Evolutionary conservation across 2,888 invertebrate species (phyloP).

Genomic region (Rapana venosa): DNA sequence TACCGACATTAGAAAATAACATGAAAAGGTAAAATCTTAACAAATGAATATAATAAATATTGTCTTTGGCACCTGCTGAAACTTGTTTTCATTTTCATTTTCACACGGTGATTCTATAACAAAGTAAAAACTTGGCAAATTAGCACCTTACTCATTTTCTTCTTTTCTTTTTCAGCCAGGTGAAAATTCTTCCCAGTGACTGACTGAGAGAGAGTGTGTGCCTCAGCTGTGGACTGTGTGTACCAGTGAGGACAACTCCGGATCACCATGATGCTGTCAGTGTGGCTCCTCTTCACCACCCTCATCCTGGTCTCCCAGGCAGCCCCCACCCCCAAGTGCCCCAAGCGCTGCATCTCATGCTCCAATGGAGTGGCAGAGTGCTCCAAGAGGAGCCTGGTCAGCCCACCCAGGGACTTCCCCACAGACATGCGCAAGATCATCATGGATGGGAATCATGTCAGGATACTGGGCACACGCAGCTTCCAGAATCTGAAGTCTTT

Average conservation of each 20-base stretch:
- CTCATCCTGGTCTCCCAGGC: neutral
- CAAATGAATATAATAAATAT: too few relatives aligned
- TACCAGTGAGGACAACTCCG: too few relatives aligned
- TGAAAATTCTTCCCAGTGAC: neutral
- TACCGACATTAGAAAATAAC: too few relatives aligned
- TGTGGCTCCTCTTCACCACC: neutral
- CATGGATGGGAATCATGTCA: conserved; percentile 62
- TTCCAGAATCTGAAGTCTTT: conserved; percentile 83
- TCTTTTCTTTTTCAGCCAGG: neutral
- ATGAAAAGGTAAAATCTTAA: too few relatives aligned
- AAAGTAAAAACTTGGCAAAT: neutral
- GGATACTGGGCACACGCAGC: conserved; percentile 51
- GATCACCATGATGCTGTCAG: neutral
- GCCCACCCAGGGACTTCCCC: conserved; percentile 59
- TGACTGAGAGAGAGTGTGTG: neutral
- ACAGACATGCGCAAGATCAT: conserved; percentile 55
- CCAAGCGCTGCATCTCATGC: conserved; percentile 64
- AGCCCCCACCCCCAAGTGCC: conserved; percentile 52
- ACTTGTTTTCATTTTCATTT: too few relatives aligned
- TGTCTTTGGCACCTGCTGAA: too few relatives aligned
- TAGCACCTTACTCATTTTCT: neutral
- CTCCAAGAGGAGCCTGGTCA: conserved; percentile 53
- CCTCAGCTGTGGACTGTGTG: too few relatives aligned
- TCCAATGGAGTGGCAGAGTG: conserved; percentile 63
- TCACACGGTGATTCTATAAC: neutral